Percentiles rank a stretch among this genome's conserved stretches.
phyloP scores from a whole-genome alignment of 2,888 invertebrate species.

The Drosophila falleni region DNA sequence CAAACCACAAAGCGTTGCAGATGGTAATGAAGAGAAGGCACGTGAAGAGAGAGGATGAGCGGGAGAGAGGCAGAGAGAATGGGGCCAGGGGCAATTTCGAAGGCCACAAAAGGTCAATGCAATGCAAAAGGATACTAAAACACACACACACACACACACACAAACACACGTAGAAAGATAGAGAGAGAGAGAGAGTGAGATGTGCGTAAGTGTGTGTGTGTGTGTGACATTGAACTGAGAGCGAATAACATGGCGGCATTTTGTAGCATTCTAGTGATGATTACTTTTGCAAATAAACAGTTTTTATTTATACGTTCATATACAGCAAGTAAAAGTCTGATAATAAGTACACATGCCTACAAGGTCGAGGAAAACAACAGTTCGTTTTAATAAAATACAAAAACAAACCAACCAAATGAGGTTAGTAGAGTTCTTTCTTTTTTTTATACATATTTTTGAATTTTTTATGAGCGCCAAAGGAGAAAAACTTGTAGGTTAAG shows the following conservation, averaged over 20 bases:
- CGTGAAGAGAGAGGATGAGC: background rate
- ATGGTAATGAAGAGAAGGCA: background rate
- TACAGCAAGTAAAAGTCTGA: slow-evolving; percentile 33
- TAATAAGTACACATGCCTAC: slow-evolving; percentile 41
- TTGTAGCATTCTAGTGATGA: slow-evolving; percentile 52
- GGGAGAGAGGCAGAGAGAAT: slow-evolving; percentile 17
- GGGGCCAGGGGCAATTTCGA: slow-evolving; percentile 44
- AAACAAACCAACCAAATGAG: slow-evolving; percentile 42
- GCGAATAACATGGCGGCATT: slow-evolving; percentile 51
- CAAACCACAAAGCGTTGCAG: slow-evolving; percentile 16
- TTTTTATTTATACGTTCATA: slow-evolving; percentile 13
- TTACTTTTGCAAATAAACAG: slow-evolving; percentile 58
- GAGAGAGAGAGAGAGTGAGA: background rate
- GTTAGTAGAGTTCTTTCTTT: slow-evolving; percentile 42
- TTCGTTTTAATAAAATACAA: slow-evolving; percentile 8
- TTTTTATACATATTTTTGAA: background rate
- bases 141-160: background rate
- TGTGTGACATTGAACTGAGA: slow-evolving; percentile 54
- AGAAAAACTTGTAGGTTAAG: slow-evolving; percentile 44
- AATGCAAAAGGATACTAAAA: slow-evolving; percentile 49
- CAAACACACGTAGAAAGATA: no score
- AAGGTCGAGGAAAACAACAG: slow-evolving; percentile 48
- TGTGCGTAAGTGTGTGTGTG: slow-evolving; percentile 5
- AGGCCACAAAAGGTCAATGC: slow-evolving; percentile 59
- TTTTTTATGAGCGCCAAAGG: slow-evolving; percentile 13